Evolutionary conservation across 2,888 invertebrate species (phyloP).

Genomic region (Mimachlamys varia): DNA sequence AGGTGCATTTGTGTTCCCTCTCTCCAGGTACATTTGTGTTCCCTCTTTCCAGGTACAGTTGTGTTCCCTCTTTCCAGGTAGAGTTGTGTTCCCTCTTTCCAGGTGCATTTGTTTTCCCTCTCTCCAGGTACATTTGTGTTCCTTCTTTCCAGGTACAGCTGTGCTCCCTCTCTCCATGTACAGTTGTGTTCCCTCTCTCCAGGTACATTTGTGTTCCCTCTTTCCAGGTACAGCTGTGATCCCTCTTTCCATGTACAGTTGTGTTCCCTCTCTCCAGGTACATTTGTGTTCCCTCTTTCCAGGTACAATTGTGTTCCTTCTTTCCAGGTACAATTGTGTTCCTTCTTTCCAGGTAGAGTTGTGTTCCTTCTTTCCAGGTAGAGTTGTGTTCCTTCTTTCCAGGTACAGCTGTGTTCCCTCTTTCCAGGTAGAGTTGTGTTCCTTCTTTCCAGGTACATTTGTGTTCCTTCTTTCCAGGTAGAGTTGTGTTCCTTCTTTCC

Average conservation of each 20-base stretch:
- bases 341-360: conserved; percentile 61
- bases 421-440: conserved; percentile 59
- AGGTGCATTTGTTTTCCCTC: conserved; percentile 53
- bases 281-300: conserved; percentile 49
- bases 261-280: conserved; percentile 57
- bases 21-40: conserved; percentile 59
- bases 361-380: conserved; percentile 57
- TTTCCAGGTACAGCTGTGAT: conserved; percentile 59
- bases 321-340: conserved; percentile 59
- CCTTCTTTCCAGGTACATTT: conserved; percentile 61
- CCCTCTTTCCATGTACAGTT: conserved; percentile 61
- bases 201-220: conserved; percentile 53
- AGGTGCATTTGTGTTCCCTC: conserved; percentile 53
- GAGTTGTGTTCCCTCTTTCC: conserved; percentile 49
- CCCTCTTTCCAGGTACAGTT: conserved; percentile 61
- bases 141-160: conserved; percentile 61
- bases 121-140: conserved; percentile 59
- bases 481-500: conserved; percentile 49
- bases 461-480: conserved; percentile 57
- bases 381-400: conserved; percentile 49
- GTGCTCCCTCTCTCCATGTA: conserved; percentile 57
- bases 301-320: conserved; percentile 53
- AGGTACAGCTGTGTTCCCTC: conserved; percentile 53
- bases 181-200: conserved; percentile 49
- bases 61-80: conserved; percentile 57